Evolutionary conservation across 2,113 vertebrate species (phyloP).

Genomic region (Pitta sordida): DNA sequence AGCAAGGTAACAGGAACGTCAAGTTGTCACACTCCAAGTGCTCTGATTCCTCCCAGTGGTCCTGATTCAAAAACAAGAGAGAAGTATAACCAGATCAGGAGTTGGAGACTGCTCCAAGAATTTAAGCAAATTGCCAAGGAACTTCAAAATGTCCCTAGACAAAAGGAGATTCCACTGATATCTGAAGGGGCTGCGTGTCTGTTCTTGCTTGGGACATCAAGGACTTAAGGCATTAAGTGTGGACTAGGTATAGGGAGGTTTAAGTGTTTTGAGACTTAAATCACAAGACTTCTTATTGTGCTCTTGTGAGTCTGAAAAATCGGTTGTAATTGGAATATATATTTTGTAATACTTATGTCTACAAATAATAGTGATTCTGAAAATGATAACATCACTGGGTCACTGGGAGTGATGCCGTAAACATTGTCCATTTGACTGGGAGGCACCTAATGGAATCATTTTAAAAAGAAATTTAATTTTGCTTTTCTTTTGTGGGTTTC

Average conservation of each 20-base stretch:
- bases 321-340: background rate
- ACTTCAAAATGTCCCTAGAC: background rate
- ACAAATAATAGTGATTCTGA: background rate
- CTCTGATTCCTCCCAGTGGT: background rate
- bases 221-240: background rate
- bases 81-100: background rate
- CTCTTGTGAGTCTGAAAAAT: background rate
- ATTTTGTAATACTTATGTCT: background rate
- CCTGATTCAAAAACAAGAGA: background rate
- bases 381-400: background rate
- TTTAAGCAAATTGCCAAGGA: background rate
- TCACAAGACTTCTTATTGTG: background rate
- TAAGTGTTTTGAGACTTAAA: background rate
- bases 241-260: background rate
- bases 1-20: background rate
- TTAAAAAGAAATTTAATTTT: background rate
- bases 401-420: background rate
- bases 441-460: background rate
- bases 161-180: background rate
- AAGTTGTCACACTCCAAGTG: background rate
- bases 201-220: fast-evolving
- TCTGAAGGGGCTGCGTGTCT: background rate
- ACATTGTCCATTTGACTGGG: background rate
- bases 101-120: background rate
- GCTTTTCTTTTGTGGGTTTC: fast-evolving